Evolutionary conservation across 2,888 invertebrate species (phyloP).

Genomic region (Eulithis testata): DNA sequence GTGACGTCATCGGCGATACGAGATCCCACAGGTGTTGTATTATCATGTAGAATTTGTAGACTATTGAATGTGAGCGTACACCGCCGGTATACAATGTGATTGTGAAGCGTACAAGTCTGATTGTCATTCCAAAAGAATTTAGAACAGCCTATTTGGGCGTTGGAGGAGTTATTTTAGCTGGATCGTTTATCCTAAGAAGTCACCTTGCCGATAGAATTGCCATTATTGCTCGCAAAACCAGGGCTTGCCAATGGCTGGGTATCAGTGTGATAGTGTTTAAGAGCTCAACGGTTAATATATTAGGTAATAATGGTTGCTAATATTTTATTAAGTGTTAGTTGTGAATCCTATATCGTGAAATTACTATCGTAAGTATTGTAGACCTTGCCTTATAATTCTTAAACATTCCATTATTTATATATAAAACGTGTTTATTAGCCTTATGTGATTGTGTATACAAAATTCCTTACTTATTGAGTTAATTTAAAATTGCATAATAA

Average conservation of each 20-base stretch:
- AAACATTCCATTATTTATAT: constrained; percentile 66
- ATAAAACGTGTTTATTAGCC: constrained; percentile 21
- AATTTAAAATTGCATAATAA: constrained; percentile 33
- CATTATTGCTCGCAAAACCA: constrained; percentile 65
- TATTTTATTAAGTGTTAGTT: constrained; percentile 59
- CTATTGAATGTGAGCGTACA: constrained; percentile 8
- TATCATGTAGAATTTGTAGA: constrained; percentile 83
- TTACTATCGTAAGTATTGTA: constrained; percentile 59
- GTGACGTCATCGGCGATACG: constrained; percentile 90
- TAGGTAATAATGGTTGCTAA: constrained; percentile 67
- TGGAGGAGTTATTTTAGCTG: constrained; percentile 4
- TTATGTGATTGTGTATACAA: constrained; percentile 30
- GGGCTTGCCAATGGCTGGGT: constrained; percentile 71
- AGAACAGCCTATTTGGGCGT: constrained; percentile 9
- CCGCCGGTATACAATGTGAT: constrained; percentile 25
- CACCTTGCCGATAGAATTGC: constrained; percentile 66
- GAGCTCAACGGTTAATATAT: constrained; percentile 71
- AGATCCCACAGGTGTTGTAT: constrained; percentile 89
- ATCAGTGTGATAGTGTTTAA: constrained; percentile 71
- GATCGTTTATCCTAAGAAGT: constrained; percentile 32
- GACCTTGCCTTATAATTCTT: constrained; percentile 57
- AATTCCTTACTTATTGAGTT: constrained; percentile 27
- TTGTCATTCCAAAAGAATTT: constrained; percentile 68
- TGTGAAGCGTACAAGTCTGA: constrained; percentile 65
- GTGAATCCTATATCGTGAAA: constrained; percentile 60